phyloP scores from a whole-genome alignment of 1,140 invertebrate species.

The Kradibia gibbosae region DNA sequence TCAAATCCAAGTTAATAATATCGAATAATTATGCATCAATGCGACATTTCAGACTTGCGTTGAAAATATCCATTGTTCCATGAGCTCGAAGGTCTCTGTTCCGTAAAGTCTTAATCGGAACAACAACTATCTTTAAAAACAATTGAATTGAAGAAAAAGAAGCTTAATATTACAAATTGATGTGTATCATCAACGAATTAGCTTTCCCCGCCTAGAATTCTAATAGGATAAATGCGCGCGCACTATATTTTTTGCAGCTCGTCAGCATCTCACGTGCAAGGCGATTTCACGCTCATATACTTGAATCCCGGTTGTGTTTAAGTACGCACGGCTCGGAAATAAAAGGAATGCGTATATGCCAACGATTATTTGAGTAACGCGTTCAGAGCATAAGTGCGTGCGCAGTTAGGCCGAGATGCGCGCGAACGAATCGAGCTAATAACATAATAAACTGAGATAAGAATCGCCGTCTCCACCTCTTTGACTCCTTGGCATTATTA shows the following conservation, averaged over 20 bases:
- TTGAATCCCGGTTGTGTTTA: not conserved
- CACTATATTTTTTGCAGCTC: not conserved
- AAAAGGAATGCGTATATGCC: not conserved
- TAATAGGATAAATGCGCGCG: not conserved
- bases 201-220: not conserved
- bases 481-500: not conserved
- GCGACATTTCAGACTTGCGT: too few relatives aligned
- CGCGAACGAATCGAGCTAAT: slow-evolving; percentile 58
- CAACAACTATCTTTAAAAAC: not conserved
- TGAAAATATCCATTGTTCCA: too few relatives aligned
- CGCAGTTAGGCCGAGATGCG: slow-evolving; percentile 51
- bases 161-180: not conserved
- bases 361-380: slow-evolving; percentile 9
- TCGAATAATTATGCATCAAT: too few relatives aligned
- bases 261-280: not conserved
- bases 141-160: not conserved
- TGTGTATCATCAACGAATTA: not conserved
- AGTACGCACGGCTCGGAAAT: not conserved
- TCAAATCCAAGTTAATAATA: too few relatives aligned
- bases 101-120: not conserved
- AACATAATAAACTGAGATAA: slow-evolving; percentile 69
- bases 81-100: too few relatives aligned
- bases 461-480: slow-evolving; percentile 50
- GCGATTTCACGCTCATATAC: not conserved
- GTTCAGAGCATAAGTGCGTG: slow-evolving; percentile 33